Conservation (phyloP, 1,140 invertebrate genomes). For the Diabrotica undecimpunctata region DNA sequence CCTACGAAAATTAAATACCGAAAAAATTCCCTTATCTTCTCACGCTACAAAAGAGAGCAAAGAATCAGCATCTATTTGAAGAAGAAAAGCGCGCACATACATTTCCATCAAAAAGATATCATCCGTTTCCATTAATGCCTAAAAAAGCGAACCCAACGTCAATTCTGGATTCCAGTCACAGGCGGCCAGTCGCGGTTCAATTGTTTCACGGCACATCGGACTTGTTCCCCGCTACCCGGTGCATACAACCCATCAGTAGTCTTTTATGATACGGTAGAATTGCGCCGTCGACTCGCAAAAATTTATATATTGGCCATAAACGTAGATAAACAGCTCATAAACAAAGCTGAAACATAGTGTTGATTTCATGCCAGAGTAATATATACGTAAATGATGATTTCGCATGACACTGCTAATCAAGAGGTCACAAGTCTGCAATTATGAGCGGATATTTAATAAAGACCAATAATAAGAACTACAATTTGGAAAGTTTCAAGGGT, state of each 20-base stretch:
- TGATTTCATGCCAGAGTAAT: no score
- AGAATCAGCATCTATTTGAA: background rate
- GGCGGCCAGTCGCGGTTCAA: conserved; percentile 47
- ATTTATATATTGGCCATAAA: no score
- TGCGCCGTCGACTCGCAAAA: conserved; percentile 4
- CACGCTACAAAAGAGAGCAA: conserved; percentile 18
- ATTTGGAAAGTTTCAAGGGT: no score
- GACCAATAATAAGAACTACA: no score
- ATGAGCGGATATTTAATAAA: no score
- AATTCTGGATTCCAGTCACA: conserved; percentile 48
- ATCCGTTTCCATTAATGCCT: conserved; percentile 46
- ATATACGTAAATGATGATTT: no score
- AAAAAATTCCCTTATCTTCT: conserved; percentile 24
- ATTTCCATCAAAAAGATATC: conserved; percentile 43
- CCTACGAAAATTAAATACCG: no score
- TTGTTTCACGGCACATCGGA: conserved; percentile 42
- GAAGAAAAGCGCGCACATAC: conserved; percentile 13
- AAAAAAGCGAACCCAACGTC: conserved; percentile 45
- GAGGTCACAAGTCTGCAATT: no score
- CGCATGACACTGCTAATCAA: no score
- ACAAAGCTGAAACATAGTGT: no score
- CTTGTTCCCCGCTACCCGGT: conserved; percentile 29
- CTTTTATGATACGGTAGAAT: background rate
- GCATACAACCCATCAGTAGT: conserved; percentile 6
- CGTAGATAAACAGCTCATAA: no score